Evolutionary conservation across 2,113 vertebrate genomes (phyloP).

Genomic region (Paralichthys olivaceus): DNA sequence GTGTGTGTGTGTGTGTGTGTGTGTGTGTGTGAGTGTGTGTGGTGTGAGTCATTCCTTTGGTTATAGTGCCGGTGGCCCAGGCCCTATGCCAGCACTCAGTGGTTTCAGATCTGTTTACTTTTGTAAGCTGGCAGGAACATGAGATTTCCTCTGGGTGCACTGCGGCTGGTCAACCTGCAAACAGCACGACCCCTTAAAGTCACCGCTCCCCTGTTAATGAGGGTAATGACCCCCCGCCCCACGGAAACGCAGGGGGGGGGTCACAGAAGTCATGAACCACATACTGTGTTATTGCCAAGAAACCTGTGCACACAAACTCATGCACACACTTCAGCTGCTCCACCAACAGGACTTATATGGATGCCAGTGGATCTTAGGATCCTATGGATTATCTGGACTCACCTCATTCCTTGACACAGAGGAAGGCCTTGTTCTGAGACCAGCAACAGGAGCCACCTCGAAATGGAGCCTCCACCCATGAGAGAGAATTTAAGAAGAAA

Average conservation of each 20-base stretch:
- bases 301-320: constrained; percentile 2
- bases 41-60: constrained; percentile 58
- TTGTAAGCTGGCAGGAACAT: constrained; percentile 77
- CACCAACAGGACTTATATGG: constrained; percentile 24
- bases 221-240: constrained; percentile 24
- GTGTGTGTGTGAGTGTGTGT: constrained; percentile 25
- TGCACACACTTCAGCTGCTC: constrained; percentile 27
- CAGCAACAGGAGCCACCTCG: constrained; percentile 16
- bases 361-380: constrained; percentile 52
- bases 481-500: not conserved
- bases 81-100: constrained; percentile 63
- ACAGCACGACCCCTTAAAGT: constrained; percentile 59
- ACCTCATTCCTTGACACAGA: constrained; percentile 68
- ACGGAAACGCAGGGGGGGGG: constrained; percentile 25
- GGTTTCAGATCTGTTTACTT: constrained; percentile 77
- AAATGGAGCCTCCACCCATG: constrained; percentile 30
- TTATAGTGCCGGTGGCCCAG: constrained; percentile 59
- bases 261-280: constrained; percentile 1
- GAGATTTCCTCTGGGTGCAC: constrained; percentile 79
- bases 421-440: constrained; percentile 65
- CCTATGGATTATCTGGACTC: constrained; percentile 62
- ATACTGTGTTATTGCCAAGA: constrained; percentile 12
- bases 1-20: constrained; percentile 15
- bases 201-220: constrained; percentile 4
- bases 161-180: constrained; percentile 63